phyloP scores from a whole-genome alignment of 2,888 invertebrate genomes.

The Pristionchus fissidentatus region DNA sequence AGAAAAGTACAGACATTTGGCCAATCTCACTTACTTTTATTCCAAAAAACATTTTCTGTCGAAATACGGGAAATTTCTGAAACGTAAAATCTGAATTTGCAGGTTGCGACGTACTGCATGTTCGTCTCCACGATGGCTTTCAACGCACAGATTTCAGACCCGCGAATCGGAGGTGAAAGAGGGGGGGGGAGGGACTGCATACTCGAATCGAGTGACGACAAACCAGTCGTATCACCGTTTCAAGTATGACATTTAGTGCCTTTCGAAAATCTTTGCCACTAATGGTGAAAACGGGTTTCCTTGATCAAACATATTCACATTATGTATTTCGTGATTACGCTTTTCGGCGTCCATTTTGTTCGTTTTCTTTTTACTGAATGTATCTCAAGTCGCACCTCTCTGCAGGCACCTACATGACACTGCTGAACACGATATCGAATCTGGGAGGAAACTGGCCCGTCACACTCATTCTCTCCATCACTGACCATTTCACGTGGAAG shows the following conservation, averaged over 20 bases:
- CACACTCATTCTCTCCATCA: constrained; percentile 70
- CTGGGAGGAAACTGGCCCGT: constrained; percentile 97
- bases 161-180: constrained; percentile 85
- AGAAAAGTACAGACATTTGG: no score
- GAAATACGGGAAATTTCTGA: background rate
- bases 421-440: constrained; percentile 94
- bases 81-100: constrained; percentile 71
- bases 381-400: constrained; percentile 78
- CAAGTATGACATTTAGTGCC: no score
- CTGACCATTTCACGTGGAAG: constrained; percentile 74
- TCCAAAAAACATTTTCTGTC: no score
- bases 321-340: background rate
- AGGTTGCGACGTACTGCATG: constrained; percentile 94
- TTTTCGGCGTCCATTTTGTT: background rate
- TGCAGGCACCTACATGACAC: constrained; percentile 93
- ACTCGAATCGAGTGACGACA: no score
- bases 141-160: constrained; percentile 96
- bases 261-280: no score
- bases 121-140: constrained; percentile 98
- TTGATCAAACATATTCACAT: background rate
- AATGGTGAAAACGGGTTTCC: no score
- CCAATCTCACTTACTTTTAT: constrained; percentile 47
- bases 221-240: no score
- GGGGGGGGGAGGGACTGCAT: no score
- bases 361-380: background rate